A percentile compares a stretch with the other conserved stretches of the same genome.
Evolutionary conservation across 2,797 vertebrate species (phyloP).

Genomic region (Ctenopoma multispine): DNA sequence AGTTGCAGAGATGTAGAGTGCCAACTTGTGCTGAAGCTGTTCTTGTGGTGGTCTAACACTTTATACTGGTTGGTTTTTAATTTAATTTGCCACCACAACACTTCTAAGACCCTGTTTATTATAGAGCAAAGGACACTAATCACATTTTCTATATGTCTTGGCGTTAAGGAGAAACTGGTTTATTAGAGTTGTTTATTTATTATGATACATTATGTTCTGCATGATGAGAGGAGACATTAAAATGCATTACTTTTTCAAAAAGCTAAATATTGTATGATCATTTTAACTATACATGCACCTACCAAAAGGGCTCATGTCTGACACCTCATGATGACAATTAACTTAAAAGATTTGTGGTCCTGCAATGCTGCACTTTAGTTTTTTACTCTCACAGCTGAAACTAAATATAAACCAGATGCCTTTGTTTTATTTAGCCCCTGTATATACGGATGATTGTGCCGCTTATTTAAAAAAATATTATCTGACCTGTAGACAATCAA

Average conservation of each 20-base stretch:
- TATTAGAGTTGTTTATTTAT: not conserved
- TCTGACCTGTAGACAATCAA: constrained; percentile 17
- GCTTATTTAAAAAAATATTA: constrained; percentile 13
- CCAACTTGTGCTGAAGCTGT: no score
- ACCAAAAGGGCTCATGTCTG: no score
- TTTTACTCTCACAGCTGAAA: constrained; percentile 29
- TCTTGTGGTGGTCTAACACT: no score
- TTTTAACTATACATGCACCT: constrained; percentile 31
- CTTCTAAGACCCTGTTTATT: not conserved
- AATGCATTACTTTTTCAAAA: constrained; percentile 7
- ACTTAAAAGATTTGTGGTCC: constrained; percentile 29
- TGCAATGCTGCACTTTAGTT: constrained; percentile 26
- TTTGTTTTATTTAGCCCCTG: constrained; percentile 38
- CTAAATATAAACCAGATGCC: constrained; percentile 29
- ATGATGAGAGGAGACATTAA: not conserved
- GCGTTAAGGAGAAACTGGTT: not conserved
- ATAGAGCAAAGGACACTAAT: not conserved
- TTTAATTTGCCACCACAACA: no score
- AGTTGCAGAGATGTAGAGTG: no score
- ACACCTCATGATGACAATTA: no score
- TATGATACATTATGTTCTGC: not conserved
- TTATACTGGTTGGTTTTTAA: no score
- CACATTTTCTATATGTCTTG: not conserved
- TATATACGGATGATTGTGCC: constrained; percentile 15
- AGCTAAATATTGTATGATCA: constrained; percentile 28